Evolutionary conservation across 2,113 vertebrate species (phyloP).

Genomic region (Thinocorus orbignyianus): DNA sequence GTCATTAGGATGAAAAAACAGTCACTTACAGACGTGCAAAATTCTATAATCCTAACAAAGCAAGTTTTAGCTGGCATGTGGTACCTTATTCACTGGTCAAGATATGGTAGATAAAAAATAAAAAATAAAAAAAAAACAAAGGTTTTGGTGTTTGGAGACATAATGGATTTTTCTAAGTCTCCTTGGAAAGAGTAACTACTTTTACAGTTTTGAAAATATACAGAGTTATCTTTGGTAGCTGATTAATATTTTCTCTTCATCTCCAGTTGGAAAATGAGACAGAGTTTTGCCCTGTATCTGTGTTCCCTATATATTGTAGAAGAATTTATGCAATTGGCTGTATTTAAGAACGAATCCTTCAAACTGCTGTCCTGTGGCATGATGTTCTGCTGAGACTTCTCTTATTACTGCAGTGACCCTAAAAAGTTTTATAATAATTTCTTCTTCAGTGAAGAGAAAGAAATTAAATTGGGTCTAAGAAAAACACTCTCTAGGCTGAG

Average conservation of each 20-base stretch:
- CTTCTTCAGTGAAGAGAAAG: neutral
- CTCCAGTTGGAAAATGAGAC: neutral
- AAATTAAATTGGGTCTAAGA: neutral
- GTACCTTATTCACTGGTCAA: neutral
- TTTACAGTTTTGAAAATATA: neutral
- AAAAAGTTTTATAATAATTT: neutral
- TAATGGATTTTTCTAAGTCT: neutral
- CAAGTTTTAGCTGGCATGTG: neutral
- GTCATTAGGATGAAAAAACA: neutral
- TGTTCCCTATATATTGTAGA: neutral
- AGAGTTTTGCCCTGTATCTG: neutral
- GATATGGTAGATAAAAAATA: neutral
- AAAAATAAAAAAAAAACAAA: neutral
- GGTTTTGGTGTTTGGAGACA: neutral
- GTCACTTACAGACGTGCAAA: neutral
- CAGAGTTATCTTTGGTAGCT: neutral
- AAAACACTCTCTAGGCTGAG: neutral
- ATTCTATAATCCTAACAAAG: neutral
- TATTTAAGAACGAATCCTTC: neutral
- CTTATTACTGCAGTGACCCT: neutral
- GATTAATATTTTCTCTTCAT: neutral
- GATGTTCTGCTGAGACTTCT: neutral
- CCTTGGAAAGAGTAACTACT: neutral
- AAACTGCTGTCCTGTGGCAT: neutral
- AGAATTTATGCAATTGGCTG: neutral